phyloP scores from a whole-genome alignment of 1,140 invertebrate species.

The Medauroidea extradentata region DNA sequence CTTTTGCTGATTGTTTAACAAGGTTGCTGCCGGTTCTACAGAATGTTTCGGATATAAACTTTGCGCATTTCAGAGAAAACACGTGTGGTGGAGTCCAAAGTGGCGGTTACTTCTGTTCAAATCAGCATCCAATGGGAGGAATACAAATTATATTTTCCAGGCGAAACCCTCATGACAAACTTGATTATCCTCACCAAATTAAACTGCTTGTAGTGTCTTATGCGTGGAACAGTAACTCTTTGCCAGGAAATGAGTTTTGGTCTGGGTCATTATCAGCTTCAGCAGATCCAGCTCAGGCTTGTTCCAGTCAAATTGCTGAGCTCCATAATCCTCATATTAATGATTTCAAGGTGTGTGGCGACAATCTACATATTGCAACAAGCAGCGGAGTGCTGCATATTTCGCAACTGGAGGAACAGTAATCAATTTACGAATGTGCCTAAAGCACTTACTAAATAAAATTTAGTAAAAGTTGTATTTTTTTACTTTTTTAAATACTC shows the following conservation, averaged over 20 bases:
- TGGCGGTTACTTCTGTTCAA: too few species aligned
- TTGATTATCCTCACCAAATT: too few species aligned
- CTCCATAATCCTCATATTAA: conserved; percentile 56
- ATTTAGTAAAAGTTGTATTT: too few species aligned
- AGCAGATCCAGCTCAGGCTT: conserved; percentile 59
- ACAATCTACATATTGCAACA: conserved; percentile 48
- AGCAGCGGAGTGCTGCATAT: conserved; percentile 48
- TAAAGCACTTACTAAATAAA: too few species aligned
- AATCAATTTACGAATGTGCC: too few species aligned
- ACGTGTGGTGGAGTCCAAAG: conserved; percentile 33
- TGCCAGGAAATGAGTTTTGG: conserved; percentile 50
- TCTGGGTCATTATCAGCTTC: conserved; percentile 40
- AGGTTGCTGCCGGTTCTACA: conserved; percentile 42
- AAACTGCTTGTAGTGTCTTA: conserved; percentile 60
- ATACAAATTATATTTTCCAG: conserved; percentile 39
- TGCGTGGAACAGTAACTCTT: conserved; percentile 62
- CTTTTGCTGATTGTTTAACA: conserved; percentile 40
- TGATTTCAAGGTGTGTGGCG: conserved; percentile 38
- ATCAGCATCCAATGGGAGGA: not conserved
- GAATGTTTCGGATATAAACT: conserved; percentile 44
- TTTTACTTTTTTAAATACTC: too few species aligned
- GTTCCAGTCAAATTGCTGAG: conserved; percentile 53
- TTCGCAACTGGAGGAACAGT: too few species aligned
- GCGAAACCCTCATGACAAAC: conserved; percentile 39
- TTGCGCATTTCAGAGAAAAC: conserved; percentile 39